Base-by-base conservation (phyloP, 2,888 invertebrate genomes). In the Drosophila hamatofila region DNA sequence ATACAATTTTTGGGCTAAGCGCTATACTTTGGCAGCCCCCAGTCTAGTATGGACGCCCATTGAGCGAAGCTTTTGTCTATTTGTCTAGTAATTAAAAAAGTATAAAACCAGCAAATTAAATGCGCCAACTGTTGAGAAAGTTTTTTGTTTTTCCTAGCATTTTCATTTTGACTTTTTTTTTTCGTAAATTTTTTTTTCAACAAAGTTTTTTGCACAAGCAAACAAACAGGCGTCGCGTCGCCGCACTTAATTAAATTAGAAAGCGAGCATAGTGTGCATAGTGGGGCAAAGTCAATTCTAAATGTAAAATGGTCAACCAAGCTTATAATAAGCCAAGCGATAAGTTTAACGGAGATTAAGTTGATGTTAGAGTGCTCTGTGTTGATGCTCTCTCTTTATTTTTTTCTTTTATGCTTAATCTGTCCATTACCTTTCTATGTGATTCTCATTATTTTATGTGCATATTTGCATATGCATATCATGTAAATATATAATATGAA, bases 71-170 rank as follows among this genome's bases (percentile, higher is more conserved):
- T 68, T 72, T 62, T 70, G 64, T 83, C 81, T 83, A 85, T 88
- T 83, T 87, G 84, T 87, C 85, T 79, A 82, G 86, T 89, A 84
- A 84, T 84, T 84, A 84, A 84, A 89, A 84, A 84, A 89, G 89
- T 89, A 87, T 75, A 89, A 89, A 82, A 81, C 88, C 76, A 81
- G 85, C 88, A 84, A 89, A 84, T 89, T 89, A 89, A 84, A 84
- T 69, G 82, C 77, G 69, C 84, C 89, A 83, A 83, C 89, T 75
- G 89, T 72, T 82, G 77, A 75, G 59, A 56, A 84, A 84, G 68
- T 84, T 71, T 74, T 65, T 59, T 41, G 33, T 16, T 9, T 30
- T 30, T 30, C 9, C 51, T 16, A 37, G 58, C 35, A 37, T 55
- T 63, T 62, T 75, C 59, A 52, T 39, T 64, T 66, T 37, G 18